phyloP scores from a whole-genome alignment of 2,797 vertebrate genomes.

The Cirrhinus mrigala region DNA sequence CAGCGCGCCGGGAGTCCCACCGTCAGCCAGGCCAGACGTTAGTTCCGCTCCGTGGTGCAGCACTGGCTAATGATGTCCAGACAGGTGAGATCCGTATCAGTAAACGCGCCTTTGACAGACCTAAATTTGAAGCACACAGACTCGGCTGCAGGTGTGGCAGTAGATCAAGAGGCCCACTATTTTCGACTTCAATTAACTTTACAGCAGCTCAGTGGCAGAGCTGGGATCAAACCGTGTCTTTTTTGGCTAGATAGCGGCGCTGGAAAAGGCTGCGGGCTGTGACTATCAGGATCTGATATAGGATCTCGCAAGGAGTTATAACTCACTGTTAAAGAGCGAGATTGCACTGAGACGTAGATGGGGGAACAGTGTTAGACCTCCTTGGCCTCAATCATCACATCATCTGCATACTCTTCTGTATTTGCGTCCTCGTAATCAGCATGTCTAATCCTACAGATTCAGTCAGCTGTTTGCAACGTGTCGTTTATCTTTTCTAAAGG shows the following conservation, averaged over 20 bases:
- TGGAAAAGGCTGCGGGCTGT: conserved; percentile 11
- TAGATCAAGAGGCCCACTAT: conserved; percentile 46
- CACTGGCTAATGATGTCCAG: conserved; percentile 46
- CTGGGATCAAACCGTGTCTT: neutral
- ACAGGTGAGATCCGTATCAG: conserved; percentile 57
- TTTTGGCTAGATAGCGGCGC: conserved; percentile 18
- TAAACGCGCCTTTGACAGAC: conserved; percentile 40
- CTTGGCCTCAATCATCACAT: conserved; percentile 33
- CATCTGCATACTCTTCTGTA: conserved; percentile 24
- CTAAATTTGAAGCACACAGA: conserved; percentile 45
- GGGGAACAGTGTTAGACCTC: conserved; percentile 28
- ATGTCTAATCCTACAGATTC: conserved; percentile 18
- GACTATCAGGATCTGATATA: conserved; percentile 33
- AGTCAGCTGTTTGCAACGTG: conserved; percentile 8
- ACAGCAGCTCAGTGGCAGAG: conserved; percentile 25
- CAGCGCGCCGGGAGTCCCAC: conserved; percentile 40
- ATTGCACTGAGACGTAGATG: conserved; percentile 2
- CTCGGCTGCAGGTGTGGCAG: conserved; percentile 24
- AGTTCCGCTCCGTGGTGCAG: conserved; percentile 53
- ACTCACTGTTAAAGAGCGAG: conserved; percentile 29
- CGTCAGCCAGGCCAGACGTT: conserved; percentile 42
- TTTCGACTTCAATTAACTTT: conserved; percentile 50
- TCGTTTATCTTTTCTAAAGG: conserved; percentile 31
- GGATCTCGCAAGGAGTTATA: conserved; percentile 19
- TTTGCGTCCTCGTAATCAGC: conserved; percentile 18